Evolutionary conservation across 2,888 invertebrate genomes (phyloP).

Genomic region (Fragum fragum): DNA sequence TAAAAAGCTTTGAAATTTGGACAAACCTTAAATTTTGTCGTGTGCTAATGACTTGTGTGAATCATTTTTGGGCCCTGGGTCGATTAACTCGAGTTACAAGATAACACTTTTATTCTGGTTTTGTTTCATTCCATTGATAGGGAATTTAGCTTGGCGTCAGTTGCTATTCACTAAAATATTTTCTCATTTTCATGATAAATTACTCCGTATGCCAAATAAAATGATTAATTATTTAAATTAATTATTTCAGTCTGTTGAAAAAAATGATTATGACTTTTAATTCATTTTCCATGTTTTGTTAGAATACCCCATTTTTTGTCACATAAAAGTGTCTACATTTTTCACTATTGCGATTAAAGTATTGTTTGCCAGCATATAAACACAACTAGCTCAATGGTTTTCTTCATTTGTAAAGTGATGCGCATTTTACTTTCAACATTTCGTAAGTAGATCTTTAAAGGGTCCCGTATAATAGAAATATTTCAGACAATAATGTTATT

Average conservation of each 20-base stretch:
- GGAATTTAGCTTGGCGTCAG: background rate
- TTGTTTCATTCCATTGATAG: constrained; percentile 11
- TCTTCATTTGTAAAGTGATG: too few species aligned
- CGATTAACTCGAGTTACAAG: constrained; percentile 19
- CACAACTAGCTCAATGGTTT: too few species aligned
- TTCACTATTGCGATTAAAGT: too few species aligned
- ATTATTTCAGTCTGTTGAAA: background rate
- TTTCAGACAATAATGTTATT: too few species aligned
- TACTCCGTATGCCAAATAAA: constrained; percentile 7
- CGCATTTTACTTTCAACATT: too few species aligned
- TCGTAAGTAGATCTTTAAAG: too few species aligned
- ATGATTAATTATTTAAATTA: constrained; percentile 5
- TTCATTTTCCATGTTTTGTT: background rate
- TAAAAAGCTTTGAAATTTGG: background rate
- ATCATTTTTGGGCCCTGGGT: constrained; percentile 10
- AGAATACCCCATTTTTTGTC: background rate
- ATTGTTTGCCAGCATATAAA: too few species aligned
- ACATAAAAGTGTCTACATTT: background rate
- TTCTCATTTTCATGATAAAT: constrained; percentile 9
- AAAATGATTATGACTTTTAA: background rate
- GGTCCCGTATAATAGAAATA: too few species aligned
- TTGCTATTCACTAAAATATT: background rate
- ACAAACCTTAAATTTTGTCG: constrained; percentile 1
- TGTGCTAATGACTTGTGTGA: background rate
- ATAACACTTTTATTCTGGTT: constrained; percentile 8